Evolutionary conservation across 2,888 invertebrate species (phyloP).

Genomic region (Esperia sulphurella): DNA sequence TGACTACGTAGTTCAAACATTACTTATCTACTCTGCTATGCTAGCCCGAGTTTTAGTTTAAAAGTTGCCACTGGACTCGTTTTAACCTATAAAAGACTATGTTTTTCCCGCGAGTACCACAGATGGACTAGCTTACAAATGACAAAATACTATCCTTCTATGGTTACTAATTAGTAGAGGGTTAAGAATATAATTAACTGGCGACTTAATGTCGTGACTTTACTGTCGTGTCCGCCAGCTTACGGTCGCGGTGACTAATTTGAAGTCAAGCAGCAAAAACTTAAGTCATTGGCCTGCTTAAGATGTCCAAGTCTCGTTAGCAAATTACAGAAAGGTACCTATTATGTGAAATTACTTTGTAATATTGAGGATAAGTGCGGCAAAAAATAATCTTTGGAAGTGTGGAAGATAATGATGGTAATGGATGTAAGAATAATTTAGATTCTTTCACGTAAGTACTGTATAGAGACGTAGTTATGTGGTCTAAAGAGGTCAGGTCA

Average conservation of each 20-base stretch:
- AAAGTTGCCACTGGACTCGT: too few relatives aligned
- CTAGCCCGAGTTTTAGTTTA: too few relatives aligned
- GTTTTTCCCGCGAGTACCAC: too few relatives aligned
- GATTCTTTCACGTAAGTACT: too few relatives aligned
- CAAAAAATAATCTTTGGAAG: background rate
- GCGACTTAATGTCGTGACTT: conserved; percentile 12
- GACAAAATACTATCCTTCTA: too few relatives aligned
- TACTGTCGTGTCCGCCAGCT: conserved; percentile 10
- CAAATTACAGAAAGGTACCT: background rate
- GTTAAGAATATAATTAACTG: background rate
- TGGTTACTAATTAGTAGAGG: background rate
- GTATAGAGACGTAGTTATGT: background rate
- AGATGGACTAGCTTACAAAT: too few relatives aligned
- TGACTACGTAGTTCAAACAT: too few relatives aligned
- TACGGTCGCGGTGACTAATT: conserved; percentile 10
- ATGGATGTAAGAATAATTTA: background rate
- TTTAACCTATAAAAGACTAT: too few relatives aligned
- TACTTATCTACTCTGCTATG: too few relatives aligned
- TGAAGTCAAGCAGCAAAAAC: conserved; percentile 6
- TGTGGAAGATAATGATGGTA: background rate
- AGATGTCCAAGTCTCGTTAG: background rate
- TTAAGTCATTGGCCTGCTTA: conserved; percentile 9
- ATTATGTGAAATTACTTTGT: conserved; percentile 1
- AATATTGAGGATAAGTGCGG: background rate
- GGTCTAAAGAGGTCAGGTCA: too few relatives aligned